Conservation (phyloP, 2,113 vertebrate species). For the Brienomyrus longianalis region DNA sequence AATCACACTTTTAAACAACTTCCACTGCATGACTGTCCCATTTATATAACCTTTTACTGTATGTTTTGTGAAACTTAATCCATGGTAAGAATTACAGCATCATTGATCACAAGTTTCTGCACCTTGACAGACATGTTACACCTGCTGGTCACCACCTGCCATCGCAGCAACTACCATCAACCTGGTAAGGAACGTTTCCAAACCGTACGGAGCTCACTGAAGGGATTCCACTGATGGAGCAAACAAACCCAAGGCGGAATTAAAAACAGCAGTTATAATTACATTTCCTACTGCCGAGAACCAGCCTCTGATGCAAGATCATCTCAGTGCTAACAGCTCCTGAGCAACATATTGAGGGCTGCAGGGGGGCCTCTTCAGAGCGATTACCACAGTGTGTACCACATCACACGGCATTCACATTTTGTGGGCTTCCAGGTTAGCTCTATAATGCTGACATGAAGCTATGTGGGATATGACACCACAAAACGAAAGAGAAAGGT, state of each 20-base stretch:
- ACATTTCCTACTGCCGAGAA: background rate
- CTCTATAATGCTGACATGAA: background rate
- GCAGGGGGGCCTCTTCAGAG: background rate
- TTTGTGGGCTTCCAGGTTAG: background rate
- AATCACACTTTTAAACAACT: background rate
- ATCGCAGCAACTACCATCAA: background rate
- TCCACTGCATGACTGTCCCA: background rate
- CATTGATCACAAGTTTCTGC: background rate
- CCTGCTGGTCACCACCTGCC: background rate
- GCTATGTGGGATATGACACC: background rate
- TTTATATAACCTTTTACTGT: background rate
- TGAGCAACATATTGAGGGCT: background rate
- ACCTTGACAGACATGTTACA: background rate
- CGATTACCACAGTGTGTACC: background rate
- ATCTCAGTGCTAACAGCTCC: background rate
- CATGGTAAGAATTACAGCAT: background rate
- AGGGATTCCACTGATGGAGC: background rate
- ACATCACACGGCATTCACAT: background rate
- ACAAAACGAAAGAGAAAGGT: background rate
- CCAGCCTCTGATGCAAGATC: background rate
- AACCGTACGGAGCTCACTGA: background rate
- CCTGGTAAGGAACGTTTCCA: background rate
- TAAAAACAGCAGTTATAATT: background rate
- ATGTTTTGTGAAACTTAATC: background rate
- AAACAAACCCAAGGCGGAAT: background rate